Conservation (phyloP, 2,113 vertebrate genomes). For the Anoplopoma fimbria region DNA sequence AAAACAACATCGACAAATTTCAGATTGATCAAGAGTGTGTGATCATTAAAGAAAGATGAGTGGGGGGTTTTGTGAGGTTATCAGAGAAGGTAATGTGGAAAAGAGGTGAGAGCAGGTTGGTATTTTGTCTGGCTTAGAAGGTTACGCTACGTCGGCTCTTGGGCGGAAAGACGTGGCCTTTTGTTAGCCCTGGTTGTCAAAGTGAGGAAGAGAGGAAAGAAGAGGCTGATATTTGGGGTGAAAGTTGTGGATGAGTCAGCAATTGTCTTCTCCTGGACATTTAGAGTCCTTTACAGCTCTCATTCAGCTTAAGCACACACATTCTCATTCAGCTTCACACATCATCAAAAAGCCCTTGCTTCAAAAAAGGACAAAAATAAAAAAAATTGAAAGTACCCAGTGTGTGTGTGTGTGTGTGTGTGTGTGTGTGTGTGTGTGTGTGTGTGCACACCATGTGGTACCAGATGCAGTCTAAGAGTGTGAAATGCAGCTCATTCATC, state of each 20-base stretch:
- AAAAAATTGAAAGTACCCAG: conserved; percentile 17
- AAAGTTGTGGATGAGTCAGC: conserved; percentile 52
- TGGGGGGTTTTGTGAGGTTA: background rate
- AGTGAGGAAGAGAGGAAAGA: conserved; percentile 33
- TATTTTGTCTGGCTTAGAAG: conserved; percentile 27
- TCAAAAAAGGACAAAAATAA: conserved; percentile 10
- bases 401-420: conserved; percentile 18
- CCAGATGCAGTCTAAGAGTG: conserved; percentile 49
- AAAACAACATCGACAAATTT: background rate
- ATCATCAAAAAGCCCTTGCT: conserved; percentile 24
- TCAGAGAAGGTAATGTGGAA: background rate
- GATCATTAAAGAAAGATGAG: background rate
- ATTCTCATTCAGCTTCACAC: background rate
- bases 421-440: conserved; percentile 7
- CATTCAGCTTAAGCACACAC: background rate
- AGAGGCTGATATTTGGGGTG: conserved; percentile 27
- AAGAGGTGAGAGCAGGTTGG: background rate
- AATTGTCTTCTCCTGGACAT: background rate
- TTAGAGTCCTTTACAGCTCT: background rate
- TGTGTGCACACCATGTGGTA: conserved; percentile 18
- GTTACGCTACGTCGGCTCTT: background rate
- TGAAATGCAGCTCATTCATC: conserved; percentile 71
- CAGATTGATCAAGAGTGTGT: background rate
- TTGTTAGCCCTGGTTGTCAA: conserved; percentile 25
- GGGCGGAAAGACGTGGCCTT: conserved; percentile 30